These are phyloP conservation scores for Cepphus grylle DNA, from an alignment of 2,113 vertebrate genomes.

Conservation along the genomic window DNA sequence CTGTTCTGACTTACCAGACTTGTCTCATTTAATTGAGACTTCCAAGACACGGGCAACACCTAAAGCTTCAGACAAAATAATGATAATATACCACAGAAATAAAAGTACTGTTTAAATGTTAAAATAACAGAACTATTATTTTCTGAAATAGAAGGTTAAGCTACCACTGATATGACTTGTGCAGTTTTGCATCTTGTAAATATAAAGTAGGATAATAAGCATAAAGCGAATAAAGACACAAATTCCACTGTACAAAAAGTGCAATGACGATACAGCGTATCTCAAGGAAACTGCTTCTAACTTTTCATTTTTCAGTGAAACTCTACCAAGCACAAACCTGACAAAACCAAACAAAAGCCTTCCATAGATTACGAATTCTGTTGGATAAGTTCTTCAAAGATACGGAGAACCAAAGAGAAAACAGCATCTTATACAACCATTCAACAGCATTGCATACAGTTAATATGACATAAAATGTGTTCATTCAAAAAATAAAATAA, in stretches of 20 bases:
- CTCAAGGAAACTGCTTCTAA: not conserved
- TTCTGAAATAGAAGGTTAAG: not conserved
- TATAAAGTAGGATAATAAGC: not conserved
- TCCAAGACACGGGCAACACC: not conserved
- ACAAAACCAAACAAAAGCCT: not conserved
- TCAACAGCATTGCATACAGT: not conserved
- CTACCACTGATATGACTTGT: not conserved
- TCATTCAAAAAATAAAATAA: not conserved
- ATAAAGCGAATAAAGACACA: not conserved
- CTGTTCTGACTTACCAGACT: not conserved
- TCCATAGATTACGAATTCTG: not conserved
- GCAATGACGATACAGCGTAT: accelerated
- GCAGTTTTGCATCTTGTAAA: not conserved
- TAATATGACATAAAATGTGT: not conserved
- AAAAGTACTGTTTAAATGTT: not conserved
- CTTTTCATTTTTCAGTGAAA: not conserved
- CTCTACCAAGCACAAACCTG: not conserved
- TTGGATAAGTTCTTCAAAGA: not conserved
- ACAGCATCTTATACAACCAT: not conserved
- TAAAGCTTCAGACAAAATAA: not conserved
- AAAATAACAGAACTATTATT: not conserved
- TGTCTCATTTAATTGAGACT: not conserved
- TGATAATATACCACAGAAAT: not conserved
- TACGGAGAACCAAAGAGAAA: not conserved
- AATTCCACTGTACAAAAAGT: not conserved